Base-by-base conservation (phyloP, 2,797 vertebrate genomes). In the Sus cebifrons region DNA sequence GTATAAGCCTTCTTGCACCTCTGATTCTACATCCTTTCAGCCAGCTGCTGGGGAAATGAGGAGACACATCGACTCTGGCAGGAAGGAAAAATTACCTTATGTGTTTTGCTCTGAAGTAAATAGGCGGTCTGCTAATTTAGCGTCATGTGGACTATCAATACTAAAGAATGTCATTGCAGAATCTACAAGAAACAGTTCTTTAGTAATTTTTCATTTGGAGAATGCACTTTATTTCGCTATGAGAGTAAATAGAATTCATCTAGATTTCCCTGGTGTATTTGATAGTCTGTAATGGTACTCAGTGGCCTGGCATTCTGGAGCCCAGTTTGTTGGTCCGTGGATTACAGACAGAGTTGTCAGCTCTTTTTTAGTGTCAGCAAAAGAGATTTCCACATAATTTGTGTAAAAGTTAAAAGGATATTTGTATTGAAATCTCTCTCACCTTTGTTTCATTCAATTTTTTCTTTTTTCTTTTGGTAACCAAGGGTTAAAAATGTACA, bases 21-120 rank as follows among this genome's bases (percentile, higher is more conserved):
- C 70, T 67, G 52, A 75, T 94, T 96, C 82, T 97, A 64, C 89
- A 97, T 98, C 90, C 89, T 97, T 95, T 67, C 94, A 97, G 94
- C 91, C 96, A 97, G 97, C 95, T 98, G 96, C 96, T 78, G 86
- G 90, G 95, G 92, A 96, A 93, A 91, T 86, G 94, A 89, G 87
- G 95, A 88, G 96, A 94, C 84, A 64, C 23, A 44, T 25, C 77
- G 91, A 95, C 86, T 95, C 95, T 27, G 78, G 83, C 92, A 91
- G 79, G 56, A 88, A 96, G 96, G 54, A 49, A 96, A 98, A 98
- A 97, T 95, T 94, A 87, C 95, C 95, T 97, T 97, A 82, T 96
- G 93, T 96, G 96, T 86, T 94, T 97, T 92, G 70, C 92, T 98
- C 44, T 2, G 75, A 96, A 97, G 96, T 97, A 97, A 96, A 94